A percentile compares a stretch with the other conserved stretches of the same genome.
These are phyloP conservation scores for Aradophagus sp. DNA, from an alignment of 1,140 invertebrate species.

Conservation along the genomic window DNA sequence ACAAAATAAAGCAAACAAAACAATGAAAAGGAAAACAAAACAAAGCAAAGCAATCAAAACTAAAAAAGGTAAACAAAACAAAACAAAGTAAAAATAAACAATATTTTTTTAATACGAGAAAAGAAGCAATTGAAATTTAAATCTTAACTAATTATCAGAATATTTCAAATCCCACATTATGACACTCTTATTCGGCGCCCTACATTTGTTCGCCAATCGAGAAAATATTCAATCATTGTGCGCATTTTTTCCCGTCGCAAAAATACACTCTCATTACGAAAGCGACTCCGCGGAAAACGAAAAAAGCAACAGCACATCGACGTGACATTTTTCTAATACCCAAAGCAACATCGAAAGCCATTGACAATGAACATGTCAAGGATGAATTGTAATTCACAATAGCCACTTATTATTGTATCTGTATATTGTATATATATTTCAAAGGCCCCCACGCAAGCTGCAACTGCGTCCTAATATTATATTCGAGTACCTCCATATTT, in stretches of 20 bases:
- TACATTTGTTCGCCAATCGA: not conserved
- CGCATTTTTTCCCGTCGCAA: slow-evolving; percentile 2
- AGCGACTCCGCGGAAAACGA: not conserved
- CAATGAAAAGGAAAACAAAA: too few relatives aligned
- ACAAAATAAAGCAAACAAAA: too few relatives aligned
- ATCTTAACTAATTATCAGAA: too few relatives aligned
- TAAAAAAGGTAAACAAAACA: too few relatives aligned
- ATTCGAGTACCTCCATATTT: slow-evolving; percentile 71
- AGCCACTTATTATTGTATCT: slow-evolving; percentile 38
- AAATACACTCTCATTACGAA: slow-evolving; percentile 6
- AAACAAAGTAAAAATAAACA: too few relatives aligned
- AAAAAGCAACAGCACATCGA: not conserved
- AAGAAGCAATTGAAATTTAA: too few relatives aligned
- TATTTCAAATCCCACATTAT: too few relatives aligned
- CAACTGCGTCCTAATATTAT: slow-evolving; percentile 60
- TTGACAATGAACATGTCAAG: slow-evolving; percentile 51
- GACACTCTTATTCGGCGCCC: too few relatives aligned
- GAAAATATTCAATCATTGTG: not conserved
- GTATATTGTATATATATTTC: slow-evolving; percentile 39
- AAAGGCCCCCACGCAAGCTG: slow-evolving; percentile 40
- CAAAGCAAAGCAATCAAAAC: too few relatives aligned
- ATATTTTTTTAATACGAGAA: too few relatives aligned
- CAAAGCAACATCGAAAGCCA: slow-evolving; percentile 21
- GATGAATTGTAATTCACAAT: slow-evolving; percentile 47
- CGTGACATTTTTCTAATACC: not conserved